These are phyloP conservation scores for Acanthosepion pharaonis DNA, from an alignment of 2,888 invertebrate species.

Conservation along the genomic window DNA sequence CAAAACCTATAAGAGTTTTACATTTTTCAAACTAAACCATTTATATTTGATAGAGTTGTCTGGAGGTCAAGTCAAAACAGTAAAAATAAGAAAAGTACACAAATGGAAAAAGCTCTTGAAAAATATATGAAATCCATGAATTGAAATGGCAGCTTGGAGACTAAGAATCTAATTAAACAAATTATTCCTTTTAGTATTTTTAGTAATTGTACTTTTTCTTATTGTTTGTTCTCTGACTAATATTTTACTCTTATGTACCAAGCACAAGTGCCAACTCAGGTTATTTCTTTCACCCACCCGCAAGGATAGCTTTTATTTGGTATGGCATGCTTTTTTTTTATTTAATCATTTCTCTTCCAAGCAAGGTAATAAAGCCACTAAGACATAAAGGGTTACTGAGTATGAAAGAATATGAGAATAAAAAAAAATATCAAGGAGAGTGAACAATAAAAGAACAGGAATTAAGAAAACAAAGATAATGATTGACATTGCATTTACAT, in stretches of 20 bases:
- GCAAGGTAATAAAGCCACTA: too few relatives aligned
- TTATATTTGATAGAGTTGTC: constrained; percentile 18
- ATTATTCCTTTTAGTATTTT: background rate
- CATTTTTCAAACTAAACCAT: constrained; percentile 33
- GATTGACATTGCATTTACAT: too few relatives aligned
- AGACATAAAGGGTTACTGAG: too few relatives aligned
- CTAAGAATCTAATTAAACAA: background rate
- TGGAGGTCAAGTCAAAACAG: constrained; percentile 11
- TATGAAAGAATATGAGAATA: too few relatives aligned
- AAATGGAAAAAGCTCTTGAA: background rate
- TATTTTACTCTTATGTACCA: background rate
- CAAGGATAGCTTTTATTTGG: too few relatives aligned
- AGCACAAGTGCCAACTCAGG: too few relatives aligned
- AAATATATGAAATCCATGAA: constrained; percentile 16
- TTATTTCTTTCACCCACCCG: too few relatives aligned
- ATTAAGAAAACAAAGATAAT: too few relatives aligned
- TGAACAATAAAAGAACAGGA: too few relatives aligned
- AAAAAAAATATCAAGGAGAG: too few relatives aligned
- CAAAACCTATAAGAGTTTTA: background rate
- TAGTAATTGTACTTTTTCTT: background rate
- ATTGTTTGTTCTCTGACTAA: background rate
- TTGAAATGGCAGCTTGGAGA: background rate
- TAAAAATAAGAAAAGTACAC: background rate
- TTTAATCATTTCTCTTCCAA: too few relatives aligned
- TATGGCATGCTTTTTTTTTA: too few relatives aligned